Conservation (phyloP, 92 coral and sea anemone species). For the Anthopleura xanthogrammica region DNA sequence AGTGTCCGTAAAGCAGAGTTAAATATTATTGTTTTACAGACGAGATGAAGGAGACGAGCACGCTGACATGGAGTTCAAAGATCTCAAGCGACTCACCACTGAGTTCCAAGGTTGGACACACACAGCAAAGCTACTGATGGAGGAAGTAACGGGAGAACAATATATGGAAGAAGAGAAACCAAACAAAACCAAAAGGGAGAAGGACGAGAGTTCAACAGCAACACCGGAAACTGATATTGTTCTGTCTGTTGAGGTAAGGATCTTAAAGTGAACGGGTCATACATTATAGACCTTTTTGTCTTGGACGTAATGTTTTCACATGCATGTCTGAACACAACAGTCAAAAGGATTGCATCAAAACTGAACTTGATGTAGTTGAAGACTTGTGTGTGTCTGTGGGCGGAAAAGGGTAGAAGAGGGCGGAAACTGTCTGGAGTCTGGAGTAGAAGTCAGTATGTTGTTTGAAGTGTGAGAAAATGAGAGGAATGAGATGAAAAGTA, state of each 20-base stretch:
- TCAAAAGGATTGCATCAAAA: too few relatives aligned
- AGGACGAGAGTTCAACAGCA: constrained; percentile 9
- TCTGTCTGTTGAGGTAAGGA: constrained; percentile 22
- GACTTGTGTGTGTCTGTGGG: too few relatives aligned
- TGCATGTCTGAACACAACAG: too few relatives aligned
- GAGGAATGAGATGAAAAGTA: too few relatives aligned
- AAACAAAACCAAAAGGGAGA: constrained; percentile 18
- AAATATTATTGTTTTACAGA: background rate
- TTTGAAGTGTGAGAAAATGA: too few relatives aligned
- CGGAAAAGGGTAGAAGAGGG: too few relatives aligned
- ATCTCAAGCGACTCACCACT: constrained; percentile 72
- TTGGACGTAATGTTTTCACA: too few relatives aligned
- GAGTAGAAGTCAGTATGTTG: too few relatives aligned
- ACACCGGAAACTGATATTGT: constrained; percentile 31
- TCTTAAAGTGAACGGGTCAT: background rate
- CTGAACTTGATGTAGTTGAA: too few relatives aligned
- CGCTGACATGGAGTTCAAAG: constrained; percentile 95
- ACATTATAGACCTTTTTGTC: background rate
- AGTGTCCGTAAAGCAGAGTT: too few relatives aligned
- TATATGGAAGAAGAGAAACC: constrained; percentile 56
- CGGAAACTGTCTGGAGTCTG: too few relatives aligned
- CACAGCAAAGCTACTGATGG: constrained; percentile 74
- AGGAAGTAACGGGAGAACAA: constrained; percentile 83
- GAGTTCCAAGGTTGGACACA: constrained; percentile 97
- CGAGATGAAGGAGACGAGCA: constrained; percentile 85